Evolutionary conservation across 2,113 vertebrate genomes (phyloP).

Genomic region (Pseudolaguvia tuberculata): DNA sequence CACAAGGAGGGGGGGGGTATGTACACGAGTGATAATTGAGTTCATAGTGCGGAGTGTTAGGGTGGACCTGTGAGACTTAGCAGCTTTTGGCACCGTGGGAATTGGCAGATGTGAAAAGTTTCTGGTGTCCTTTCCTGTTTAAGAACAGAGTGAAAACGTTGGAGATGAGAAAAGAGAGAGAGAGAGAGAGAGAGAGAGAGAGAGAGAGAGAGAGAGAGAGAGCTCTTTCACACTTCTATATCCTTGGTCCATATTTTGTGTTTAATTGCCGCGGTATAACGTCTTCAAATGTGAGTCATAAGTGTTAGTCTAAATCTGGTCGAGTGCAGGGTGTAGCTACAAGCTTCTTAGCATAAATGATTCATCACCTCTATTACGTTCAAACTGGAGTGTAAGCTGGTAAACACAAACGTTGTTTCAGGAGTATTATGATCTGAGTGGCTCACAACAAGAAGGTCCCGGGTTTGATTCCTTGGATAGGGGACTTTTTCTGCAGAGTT

Average conservation of each 20-base stretch:
- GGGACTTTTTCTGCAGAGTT: too few species aligned
- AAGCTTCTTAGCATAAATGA: slow-evolving; percentile 21
- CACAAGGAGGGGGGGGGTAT: slow-evolving; percentile 4
- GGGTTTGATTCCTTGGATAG: too few species aligned
- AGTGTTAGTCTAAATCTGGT: slow-evolving; percentile 5
- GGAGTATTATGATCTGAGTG: not conserved
- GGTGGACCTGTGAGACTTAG: slow-evolving; percentile 68
- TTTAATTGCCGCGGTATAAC: not conserved
- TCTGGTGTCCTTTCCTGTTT: not conserved
- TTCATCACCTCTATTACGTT: slow-evolving; percentile 13
- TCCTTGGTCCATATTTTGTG: not conserved
- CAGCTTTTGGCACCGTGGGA: slow-evolving; percentile 51
- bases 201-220: too few species aligned
- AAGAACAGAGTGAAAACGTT: not conserved
- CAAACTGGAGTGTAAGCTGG: not conserved
- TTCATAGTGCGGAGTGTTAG: slow-evolving; percentile 67
- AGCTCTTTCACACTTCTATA: not conserved
- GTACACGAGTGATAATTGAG: slow-evolving; percentile 68
- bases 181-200: not conserved
- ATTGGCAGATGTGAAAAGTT: slow-evolving; percentile 36
- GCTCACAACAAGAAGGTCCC: too few species aligned
- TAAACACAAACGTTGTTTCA: not conserved
- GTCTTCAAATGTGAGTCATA: slow-evolving; percentile 11
- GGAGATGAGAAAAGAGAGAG: not conserved
- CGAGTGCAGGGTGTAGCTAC: slow-evolving; percentile 9